These are phyloP conservation scores for Rallus limicola DNA, from an alignment of 2,113 vertebrate species.

Conservation along the genomic window DNA sequence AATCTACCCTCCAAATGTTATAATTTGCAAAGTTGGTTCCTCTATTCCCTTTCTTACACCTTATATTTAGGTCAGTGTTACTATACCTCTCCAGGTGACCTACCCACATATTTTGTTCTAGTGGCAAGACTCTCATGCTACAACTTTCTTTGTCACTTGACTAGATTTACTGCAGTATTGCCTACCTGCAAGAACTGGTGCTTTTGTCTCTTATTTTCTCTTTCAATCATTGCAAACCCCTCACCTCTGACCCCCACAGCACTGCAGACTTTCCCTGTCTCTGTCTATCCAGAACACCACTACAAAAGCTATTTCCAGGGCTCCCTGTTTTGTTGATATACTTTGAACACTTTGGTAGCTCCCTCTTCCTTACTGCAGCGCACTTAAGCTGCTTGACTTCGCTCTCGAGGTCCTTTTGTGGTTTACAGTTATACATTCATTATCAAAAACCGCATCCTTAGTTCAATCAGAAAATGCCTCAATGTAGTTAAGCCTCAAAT, in stretches of 20 bases:
- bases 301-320: neutral
- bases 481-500: neutral
- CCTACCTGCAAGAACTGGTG: neutral
- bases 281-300: neutral
- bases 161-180: neutral
- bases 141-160: neutral
- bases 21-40: neutral
- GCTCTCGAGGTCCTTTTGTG: neutral
- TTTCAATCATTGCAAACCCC: neutral
- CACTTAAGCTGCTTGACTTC: neutral
- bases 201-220: neutral
- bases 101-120: neutral
- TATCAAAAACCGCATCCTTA: neutral
- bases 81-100: neutral
- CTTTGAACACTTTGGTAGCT: neutral
- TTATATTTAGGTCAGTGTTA: neutral
- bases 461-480: neutral
- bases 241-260: neutral
- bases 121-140: neutral
- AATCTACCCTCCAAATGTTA: neutral
- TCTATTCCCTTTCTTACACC: neutral
- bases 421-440: neutral
- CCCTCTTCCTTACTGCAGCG: neutral
- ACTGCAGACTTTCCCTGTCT: neutral
- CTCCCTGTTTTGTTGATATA: neutral